Conservation (phyloP, 2,888 invertebrate genomes). For the Lepidochitona cinerea region DNA sequence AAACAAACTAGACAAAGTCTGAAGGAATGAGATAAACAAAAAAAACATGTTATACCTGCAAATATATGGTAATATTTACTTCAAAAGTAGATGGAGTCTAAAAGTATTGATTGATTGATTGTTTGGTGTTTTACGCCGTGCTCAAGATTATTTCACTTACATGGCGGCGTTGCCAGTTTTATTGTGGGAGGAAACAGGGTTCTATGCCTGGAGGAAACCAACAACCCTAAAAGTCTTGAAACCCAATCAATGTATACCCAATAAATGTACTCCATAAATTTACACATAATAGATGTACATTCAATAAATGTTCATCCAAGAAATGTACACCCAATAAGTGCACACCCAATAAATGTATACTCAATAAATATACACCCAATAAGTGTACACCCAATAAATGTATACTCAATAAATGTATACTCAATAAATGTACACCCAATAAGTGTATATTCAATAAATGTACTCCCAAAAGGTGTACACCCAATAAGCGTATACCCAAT, state of each 20-base stretch:
- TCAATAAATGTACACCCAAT: neutral
- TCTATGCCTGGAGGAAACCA: too few relatives aligned
- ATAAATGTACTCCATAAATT: too few relatives aligned
- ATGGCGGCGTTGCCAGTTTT: too few relatives aligned
- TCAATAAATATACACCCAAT: neutral
- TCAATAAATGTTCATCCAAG: too few relatives aligned
- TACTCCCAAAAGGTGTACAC: neutral
- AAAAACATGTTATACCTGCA: neutral
- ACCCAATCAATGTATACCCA: too few relatives aligned
- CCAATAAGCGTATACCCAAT: neutral
- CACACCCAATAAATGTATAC: neutral
- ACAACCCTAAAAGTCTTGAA: neutral
- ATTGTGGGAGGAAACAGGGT: too few relatives aligned
- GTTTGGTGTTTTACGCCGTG: too few relatives aligned
- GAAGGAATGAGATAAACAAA: conserved; percentile 33
- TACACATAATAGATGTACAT: too few relatives aligned
- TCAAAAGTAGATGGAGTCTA: neutral
- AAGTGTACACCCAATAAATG: neutral
- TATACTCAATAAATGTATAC: neutral
- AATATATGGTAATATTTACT: neutral
- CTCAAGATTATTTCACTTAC: too few relatives aligned
- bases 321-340: too few relatives aligned
- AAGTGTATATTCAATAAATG: neutral
- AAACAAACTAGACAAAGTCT: conserved; percentile 65
- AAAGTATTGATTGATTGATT: too few relatives aligned